Evolutionary conservation across 2,888 invertebrate species (phyloP).

Genomic region (Mythimna vitellina): DNA sequence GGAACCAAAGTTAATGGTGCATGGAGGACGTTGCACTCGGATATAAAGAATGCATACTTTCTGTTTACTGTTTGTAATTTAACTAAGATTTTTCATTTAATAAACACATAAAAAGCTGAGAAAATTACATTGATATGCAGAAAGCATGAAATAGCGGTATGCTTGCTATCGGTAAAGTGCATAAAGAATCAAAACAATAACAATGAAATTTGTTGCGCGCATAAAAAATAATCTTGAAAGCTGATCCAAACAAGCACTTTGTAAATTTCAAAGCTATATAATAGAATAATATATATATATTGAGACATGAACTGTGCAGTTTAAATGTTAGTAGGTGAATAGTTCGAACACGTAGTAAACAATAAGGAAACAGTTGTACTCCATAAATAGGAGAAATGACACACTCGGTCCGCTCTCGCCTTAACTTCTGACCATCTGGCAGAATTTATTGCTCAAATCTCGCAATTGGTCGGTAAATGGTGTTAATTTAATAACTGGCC

Average conservation of each 20-base stretch:
- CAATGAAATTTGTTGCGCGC: slow-evolving; percentile 28
- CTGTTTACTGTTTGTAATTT: slow-evolving; percentile 62
- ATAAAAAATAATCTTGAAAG: slow-evolving; percentile 9
- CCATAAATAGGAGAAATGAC: slow-evolving; percentile 69
- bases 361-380: slow-evolving; percentile 9
- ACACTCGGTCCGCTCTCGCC: slow-evolving; percentile 61
- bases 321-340: slow-evolving; percentile 29
- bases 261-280: slow-evolving; percentile 4
- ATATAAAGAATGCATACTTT: slow-evolving; percentile 73
- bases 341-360: slow-evolving; percentile 8
- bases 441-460: slow-evolving; percentile 85
- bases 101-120: slow-evolving; percentile 43
- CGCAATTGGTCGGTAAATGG: slow-evolving; percentile 84
- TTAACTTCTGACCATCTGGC: slow-evolving; percentile 73
- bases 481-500: slow-evolving; percentile 85
- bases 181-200: slow-evolving; percentile 29
- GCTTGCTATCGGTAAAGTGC: slow-evolving; percentile 10
- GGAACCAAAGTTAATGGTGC: slow-evolving; percentile 86
- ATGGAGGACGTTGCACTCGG: slow-evolving; percentile 83
- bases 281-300: no score
- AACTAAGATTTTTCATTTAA: slow-evolving; percentile 50
- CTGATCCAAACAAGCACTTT: not conserved
- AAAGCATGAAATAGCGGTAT: slow-evolving; percentile 59
- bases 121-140: slow-evolving; percentile 48
- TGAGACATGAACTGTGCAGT: not conserved